Evolutionary conservation across 1,140 invertebrate species (phyloP), one percentile per base, ranked within the genome.

Genomic region (Drosophila pandora): DNA sequence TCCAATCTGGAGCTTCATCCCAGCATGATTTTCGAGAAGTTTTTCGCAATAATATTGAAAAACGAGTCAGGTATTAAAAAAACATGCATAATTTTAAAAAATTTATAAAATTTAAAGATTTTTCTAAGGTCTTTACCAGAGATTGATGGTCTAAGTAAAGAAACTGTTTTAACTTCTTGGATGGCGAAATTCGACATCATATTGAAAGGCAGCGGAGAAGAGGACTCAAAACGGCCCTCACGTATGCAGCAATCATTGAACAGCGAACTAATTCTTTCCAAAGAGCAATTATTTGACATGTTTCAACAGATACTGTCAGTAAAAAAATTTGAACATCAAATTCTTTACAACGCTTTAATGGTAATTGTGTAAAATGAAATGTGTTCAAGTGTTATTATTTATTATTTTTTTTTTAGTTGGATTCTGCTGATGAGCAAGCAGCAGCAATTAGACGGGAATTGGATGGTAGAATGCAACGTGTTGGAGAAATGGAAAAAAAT

Each of bases 171-270:
- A 79, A 98, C 97, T 53, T 99, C 98, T 50, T 99, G 99, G 99
- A 96, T 99, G 95, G 97, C 98, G 34, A 99, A 99, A 93, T 99
- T 99, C 93, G 99, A 99, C 93, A 97, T 97, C 92, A 99, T 99
- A 90, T 96, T 99, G 91, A 98, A 99, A 93, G 98, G 98, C 67
- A 94, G 92, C 28, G 94, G 93, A 91, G 97, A 98, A 81, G 97
- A 98, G 75, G 97, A 98, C 80, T 94, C 94, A 39, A 97, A 97
- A 91, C 93, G 97, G 91, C 96, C 97, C 37, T 95, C 96, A 39
- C 93, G 96, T 77, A 96, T 97, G 93, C 96, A 97, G 91, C 96
- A 97, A 93, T 96, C 96, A 55, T 93, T 98, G 45, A 97, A 98
- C 91, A 97, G 96, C 37, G 98, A 99, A 91, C 93, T 97, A 73